Base-by-base conservation (phyloP, 37 sponge, comb jelly and placozoan genomes). In the Hexactinellida sp. region DNA sequence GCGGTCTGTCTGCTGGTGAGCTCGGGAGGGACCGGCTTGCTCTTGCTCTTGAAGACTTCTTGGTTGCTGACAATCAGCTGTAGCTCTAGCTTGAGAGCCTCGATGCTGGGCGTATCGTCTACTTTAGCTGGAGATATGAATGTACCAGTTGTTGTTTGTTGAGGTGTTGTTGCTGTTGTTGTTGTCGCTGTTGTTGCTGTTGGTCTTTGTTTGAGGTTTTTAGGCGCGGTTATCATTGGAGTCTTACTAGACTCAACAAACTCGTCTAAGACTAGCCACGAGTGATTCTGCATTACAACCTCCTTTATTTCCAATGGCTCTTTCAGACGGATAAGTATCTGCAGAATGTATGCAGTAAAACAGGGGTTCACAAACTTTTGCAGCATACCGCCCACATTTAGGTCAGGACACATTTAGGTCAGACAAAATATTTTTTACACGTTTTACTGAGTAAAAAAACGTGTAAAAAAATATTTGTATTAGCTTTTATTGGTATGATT, bases 121-220 rank as follows among this genome's bases (percentile, higher is more conserved):
- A 63, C 76, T 63, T 63, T 63, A n/a, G 76, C 76, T 10, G 76
- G 76, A 63, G 76, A 63, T 10, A 63, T 10, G 76, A 63, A 63
- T 10, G 76, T 63, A n/a, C 28, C 76, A 23, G 76, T 21, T 32
- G 32, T 7, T 21, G 76, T 5, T 1, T 10, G 30, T 63, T 63
- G 76, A 3, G 3, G 76, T 3, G 76, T 7, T 25, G 25, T 23
- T 10, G 76, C 76, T 63, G 76, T n/a, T 41, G 47, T 41, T 5
- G 47, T 13, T 63, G 76, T 63, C 5, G 76, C 25, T 23, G 76
- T n/a, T 10, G 76, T 28, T 21, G 34, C 76, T 63, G 76, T 7
- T n/a, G 3, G 76, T 63, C 34, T 63, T 23, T 63, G 76, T n/a
- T 28, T 63, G 19, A 63, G 76, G 34, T 63, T 63, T 23, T 28